phyloP scores from a whole-genome alignment of 2,113 vertebrate species.

The Jacana jacana region DNA sequence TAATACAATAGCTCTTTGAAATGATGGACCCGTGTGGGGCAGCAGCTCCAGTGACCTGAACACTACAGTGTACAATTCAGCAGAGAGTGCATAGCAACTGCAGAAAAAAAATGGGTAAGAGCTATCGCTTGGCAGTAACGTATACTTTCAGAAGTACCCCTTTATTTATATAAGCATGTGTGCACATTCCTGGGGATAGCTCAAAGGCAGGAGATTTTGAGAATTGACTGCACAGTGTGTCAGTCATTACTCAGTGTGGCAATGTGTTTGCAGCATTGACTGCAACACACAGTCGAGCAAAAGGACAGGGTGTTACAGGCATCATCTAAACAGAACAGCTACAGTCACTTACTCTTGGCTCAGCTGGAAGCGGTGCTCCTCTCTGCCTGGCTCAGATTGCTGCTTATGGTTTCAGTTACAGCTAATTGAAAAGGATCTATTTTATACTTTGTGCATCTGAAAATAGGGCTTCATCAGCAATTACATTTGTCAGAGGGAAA shows the following conservation, averaged over 20 bases:
- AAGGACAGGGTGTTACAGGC: rapidly evolving
- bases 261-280: not conserved
- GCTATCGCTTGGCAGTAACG: not conserved
- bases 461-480: not conserved
- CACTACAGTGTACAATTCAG: not conserved
- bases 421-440: not conserved
- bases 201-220: not conserved
- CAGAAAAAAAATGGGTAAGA: not conserved
- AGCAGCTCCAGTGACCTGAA: conserved; percentile 36
- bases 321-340: not conserved
- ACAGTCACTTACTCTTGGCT: not conserved
- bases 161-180: conserved; percentile 5
- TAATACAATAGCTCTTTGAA: conserved; percentile 62
- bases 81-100: conserved; percentile 22
- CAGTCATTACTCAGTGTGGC: not conserved
- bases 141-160: not conserved
- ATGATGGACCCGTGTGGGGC: not conserved
- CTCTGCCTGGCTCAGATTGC: not conserved
- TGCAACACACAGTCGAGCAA: not conserved
- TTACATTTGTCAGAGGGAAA: not conserved
- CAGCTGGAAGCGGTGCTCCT: not conserved
- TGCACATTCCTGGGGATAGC: not conserved
- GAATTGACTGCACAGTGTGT: not conserved
- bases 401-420: not conserved
- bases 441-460: not conserved